Evolutionary conservation across 2,113 vertebrate species (phyloP).

Genomic region (Spea bombifrons): DNA sequence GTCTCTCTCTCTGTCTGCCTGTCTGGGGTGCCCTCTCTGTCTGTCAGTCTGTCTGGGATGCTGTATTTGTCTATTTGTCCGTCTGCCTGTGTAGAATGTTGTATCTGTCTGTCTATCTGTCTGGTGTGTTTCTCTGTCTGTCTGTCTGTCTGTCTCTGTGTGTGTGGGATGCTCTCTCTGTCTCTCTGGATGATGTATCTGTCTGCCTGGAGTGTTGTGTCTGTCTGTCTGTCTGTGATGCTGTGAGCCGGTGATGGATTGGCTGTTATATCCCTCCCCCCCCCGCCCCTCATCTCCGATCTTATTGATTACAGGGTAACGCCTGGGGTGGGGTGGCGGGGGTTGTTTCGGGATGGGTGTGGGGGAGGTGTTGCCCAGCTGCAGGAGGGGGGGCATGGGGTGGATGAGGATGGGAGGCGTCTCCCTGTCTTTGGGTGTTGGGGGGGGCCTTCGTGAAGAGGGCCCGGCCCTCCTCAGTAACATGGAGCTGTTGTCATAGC

Average conservation of each 20-base stretch:
- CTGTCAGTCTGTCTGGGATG: not conserved
- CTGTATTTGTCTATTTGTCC: not conserved
- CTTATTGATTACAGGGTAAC: conserved; percentile 41
- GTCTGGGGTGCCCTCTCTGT: not conserved
- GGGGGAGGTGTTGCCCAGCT: conserved; percentile 38
- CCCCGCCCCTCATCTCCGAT: not conserved
- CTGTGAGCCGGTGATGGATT: not conserved
- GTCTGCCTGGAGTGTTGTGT: not conserved
- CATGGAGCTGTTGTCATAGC: conserved; percentile 58
- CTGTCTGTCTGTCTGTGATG: not conserved
- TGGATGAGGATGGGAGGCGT: conserved; percentile 14
- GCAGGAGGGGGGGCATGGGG: conserved; percentile 27
- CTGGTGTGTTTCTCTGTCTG: not conserved
- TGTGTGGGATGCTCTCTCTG: not conserved
- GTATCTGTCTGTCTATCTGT: not conserved
- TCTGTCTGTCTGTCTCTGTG: not conserved
- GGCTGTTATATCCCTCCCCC: not conserved
- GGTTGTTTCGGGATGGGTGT: not conserved
- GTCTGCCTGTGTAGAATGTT: not conserved
- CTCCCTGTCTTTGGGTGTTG: not conserved
- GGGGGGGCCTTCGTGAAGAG: not conserved
- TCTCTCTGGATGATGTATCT: not conserved
- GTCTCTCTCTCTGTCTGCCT: not conserved
- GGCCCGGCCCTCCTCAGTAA: conserved; percentile 51
- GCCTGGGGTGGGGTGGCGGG: conserved; percentile 7